Evolutionary conservation across 2,113 vertebrate species (phyloP).

Genomic region (Gracilinanus agilis): DNA sequence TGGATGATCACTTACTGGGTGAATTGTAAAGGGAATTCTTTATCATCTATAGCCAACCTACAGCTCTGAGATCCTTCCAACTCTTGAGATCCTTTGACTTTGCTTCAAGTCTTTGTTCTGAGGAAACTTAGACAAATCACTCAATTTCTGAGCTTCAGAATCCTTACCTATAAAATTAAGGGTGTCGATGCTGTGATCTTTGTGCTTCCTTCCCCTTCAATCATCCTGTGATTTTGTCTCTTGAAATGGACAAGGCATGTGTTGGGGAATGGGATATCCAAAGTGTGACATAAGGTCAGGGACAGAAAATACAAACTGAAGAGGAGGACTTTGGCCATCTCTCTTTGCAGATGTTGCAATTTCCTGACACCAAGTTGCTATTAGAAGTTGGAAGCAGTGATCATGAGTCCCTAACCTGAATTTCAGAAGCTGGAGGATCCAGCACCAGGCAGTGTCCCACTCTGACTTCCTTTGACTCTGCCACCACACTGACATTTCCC

Average conservation of each 20-base stretch:
- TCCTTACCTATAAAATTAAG: no score
- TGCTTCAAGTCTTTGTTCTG: not conserved
- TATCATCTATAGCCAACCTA: not conserved
- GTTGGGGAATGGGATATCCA: no score
- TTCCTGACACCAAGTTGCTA: not conserved
- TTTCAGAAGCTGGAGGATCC: not conserved
- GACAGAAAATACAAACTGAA: no score
- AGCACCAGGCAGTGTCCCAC: not conserved
- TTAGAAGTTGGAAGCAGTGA: not conserved
- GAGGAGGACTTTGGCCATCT: no score
- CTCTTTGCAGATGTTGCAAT: not conserved
- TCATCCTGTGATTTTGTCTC: no score
- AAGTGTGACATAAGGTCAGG: no score
- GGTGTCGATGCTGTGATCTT: no score
- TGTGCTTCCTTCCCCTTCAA: no score
- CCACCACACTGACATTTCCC: not conserved
- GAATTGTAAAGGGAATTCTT: not conserved
- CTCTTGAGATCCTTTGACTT: not conserved
- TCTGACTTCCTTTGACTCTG: not conserved
- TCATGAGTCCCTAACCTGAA: not conserved
- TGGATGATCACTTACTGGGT: not conserved
- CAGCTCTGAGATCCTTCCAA: not conserved
- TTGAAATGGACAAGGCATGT: no score
- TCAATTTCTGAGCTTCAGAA: not conserved
- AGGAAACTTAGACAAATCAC: not conserved